These are phyloP conservation scores for Eciton burchellii DNA, from an alignment of 1,140 invertebrate species.

Conservation along the genomic window DNA sequence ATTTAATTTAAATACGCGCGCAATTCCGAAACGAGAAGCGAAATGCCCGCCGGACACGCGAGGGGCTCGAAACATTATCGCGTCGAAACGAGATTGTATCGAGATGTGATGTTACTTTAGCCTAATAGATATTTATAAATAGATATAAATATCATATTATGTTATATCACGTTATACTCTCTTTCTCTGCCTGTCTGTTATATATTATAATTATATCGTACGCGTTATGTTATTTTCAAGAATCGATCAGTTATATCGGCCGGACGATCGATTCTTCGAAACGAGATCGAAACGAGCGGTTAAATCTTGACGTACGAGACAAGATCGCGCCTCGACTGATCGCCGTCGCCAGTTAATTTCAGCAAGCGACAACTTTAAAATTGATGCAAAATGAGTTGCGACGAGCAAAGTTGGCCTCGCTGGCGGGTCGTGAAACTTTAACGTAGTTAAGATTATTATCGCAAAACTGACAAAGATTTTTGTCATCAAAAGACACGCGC, in stretches of 20 bases:
- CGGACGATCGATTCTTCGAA: not conserved
- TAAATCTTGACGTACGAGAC: not conserved
- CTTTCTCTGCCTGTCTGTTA: no score
- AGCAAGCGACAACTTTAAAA: conserved; percentile 5
- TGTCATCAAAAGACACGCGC: not conserved
- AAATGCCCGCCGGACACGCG: not conserved
- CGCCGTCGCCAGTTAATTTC: not conserved
- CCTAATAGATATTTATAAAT: no score
- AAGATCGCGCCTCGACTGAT: not conserved
- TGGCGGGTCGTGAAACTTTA: not conserved
- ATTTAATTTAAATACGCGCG: conserved; percentile 33
- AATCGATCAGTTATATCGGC: no score
- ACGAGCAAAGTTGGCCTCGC: not conserved
- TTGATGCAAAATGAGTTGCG: not conserved
- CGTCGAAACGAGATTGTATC: no score
- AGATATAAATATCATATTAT: no score
- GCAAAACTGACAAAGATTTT: conserved; percentile 19
- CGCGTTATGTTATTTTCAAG: no score
- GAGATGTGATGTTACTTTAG: no score
- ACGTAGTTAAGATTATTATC: conserved; percentile 29
- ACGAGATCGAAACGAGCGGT: not conserved
- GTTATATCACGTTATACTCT: no score
- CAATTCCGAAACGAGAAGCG: conserved; percentile 13
- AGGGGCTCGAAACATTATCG: no score
- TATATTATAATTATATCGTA: no score